phyloP scores from a whole-genome alignment of 2,113 vertebrate species.

The Dicrurus megarhynchus region DNA sequence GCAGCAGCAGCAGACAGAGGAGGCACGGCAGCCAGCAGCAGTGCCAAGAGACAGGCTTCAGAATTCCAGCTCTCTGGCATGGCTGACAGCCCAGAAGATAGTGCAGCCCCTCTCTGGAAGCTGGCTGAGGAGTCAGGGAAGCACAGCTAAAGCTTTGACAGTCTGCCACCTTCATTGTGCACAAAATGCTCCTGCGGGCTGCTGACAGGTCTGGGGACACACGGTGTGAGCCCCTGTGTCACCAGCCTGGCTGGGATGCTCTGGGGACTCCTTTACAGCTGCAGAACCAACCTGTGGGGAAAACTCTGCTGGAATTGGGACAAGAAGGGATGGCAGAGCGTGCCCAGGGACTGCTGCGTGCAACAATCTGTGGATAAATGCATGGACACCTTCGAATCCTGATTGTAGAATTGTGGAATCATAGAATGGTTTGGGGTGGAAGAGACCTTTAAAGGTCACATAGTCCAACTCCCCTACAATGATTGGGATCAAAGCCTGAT shows the following conservation, averaged over 20 bases:
- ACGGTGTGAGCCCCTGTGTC: neutral
- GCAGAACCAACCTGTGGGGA: neutral
- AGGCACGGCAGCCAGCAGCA: neutral
- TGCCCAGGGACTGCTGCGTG: neutral
- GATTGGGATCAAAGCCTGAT: neutral
- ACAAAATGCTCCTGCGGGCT: neutral
- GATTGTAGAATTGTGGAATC: neutral
- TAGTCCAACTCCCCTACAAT: neutral
- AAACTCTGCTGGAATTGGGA: neutral
- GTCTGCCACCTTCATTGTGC: neutral
- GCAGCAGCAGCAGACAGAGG: neutral
- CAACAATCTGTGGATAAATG: neutral
- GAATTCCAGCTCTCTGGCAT: neutral
- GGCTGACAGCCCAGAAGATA: constrained; percentile 32
- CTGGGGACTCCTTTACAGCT: neutral
- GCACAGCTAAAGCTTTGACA: constrained; percentile 7
- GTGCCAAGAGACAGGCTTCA: neutral
- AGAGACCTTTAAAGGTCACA: neutral
- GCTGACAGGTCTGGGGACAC: neutral
- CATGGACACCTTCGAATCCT: rapidly evolving
- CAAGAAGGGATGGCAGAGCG: neutral
- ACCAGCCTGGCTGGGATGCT: neutral
- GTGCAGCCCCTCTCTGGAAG: neutral
- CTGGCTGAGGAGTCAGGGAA: neutral
- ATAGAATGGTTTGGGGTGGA: neutral